These are phyloP conservation scores for Cherax destructor DNA, from an alignment of 1,140 invertebrate genomes.

Conservation along the genomic window DNA sequence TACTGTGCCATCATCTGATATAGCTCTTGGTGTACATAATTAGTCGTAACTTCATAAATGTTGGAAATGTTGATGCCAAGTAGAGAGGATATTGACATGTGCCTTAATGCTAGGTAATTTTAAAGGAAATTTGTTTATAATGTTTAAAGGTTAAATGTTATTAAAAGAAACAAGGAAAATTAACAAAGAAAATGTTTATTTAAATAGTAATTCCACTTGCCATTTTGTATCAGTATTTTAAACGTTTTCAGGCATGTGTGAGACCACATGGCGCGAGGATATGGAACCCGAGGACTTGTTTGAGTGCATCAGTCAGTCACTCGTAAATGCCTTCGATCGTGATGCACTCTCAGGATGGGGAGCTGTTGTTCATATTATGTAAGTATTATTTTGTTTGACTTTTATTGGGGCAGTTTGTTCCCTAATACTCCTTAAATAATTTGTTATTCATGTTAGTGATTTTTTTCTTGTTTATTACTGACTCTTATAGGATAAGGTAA, in stretches of 20 bases:
- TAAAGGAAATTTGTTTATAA: no score
- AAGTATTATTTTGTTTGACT: constrained; percentile 74
- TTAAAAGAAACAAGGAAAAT: no score
- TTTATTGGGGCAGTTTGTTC: no score
- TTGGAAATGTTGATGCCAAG: no score
- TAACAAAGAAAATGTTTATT: no score
- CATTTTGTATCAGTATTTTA: not conserved
- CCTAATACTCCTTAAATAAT: constrained; percentile 18
- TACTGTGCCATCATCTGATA: no score
- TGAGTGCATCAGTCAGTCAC: constrained; percentile 96
- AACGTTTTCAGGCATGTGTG: constrained; percentile 87
- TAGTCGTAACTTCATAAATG: no score
- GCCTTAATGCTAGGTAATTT: no score
- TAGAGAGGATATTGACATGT: no score
- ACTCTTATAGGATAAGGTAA: not conserved
- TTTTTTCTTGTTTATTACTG: not conserved
- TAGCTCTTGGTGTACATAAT: no score
- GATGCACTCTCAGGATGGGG: constrained; percentile 99
- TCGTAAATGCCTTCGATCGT: constrained; percentile 96
- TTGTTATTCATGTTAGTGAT: not conserved
- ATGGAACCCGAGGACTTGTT: constrained; percentile 95
- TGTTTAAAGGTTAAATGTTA: no score
- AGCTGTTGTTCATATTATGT: constrained; percentile 96
- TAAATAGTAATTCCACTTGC: not conserved
- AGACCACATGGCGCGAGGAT: constrained; percentile 94